Conservation (phyloP, 2,797 vertebrate genomes). For the Acestrorhynchus altus region DNA sequence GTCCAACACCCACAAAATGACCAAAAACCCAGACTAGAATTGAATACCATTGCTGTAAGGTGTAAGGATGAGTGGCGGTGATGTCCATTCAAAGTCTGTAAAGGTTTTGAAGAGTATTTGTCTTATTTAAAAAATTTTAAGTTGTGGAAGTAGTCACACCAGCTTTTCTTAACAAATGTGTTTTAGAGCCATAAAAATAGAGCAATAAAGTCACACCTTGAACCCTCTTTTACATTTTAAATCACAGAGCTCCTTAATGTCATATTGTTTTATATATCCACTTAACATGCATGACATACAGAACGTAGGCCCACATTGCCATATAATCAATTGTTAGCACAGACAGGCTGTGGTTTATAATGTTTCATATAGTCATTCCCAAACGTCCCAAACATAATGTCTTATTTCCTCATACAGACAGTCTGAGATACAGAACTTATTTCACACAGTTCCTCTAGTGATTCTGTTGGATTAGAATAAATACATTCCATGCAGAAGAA, state of each 20-base stretch:
- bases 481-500: conserved; percentile 22
- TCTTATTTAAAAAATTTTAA: background rate
- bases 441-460: conserved; percentile 1
- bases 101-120: too few species aligned
- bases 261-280: background rate
- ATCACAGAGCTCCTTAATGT: background rate
- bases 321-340: conserved; percentile 10
- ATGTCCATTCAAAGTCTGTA: background rate
- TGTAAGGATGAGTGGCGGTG: background rate
- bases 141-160: background rate
- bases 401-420: conserved; percentile 2
- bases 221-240: background rate
- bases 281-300: background rate
- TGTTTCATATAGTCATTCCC: conserved; percentile 16
- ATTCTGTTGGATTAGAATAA: conserved; percentile 44
- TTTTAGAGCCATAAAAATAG: background rate
- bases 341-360: background rate
- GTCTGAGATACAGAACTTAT: conserved; percentile 5
- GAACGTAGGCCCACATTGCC: background rate
- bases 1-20: too few species aligned
- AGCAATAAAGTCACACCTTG: background rate
- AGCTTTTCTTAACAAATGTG: background rate
- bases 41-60: background rate
- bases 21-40: too few species aligned
- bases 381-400: conserved; percentile 9